phyloP scores from a whole-genome alignment of 2,888 invertebrate species.

The Drosophila ezoana region DNA sequence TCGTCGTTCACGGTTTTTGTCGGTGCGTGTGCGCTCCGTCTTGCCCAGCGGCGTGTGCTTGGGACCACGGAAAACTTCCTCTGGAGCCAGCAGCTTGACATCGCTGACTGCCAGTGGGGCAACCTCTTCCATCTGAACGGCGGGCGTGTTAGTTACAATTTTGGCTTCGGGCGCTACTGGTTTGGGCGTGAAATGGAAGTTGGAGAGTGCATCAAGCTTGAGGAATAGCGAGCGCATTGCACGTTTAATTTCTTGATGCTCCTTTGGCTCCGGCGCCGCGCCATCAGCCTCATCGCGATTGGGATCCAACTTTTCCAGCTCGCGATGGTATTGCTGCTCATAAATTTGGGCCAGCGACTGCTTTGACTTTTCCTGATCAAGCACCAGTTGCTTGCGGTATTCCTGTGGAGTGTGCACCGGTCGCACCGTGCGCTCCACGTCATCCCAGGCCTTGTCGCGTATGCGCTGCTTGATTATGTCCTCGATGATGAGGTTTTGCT shows the following conservation, averaged over 20 bases:
- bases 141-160: constrained; percentile 95
- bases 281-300: constrained; percentile 85
- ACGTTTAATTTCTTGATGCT: constrained; percentile 91
- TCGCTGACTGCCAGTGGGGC: constrained; percentile 95
- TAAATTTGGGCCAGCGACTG: constrained; percentile 96
- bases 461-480: constrained; percentile 96
- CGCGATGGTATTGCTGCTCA: constrained; percentile 93
- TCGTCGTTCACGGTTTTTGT: constrained; percentile 94
- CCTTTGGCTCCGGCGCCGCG: constrained; percentile 88
- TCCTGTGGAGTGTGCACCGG: constrained; percentile 92
- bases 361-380: constrained; percentile 98
- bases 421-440: constrained; percentile 94
- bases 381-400: constrained; percentile 93
- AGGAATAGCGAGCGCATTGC: constrained; percentile 91
- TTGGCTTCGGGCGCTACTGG: constrained; percentile 93
- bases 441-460: constrained; percentile 97
- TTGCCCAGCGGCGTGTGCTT: constrained; percentile 88
- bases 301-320: constrained; percentile 86
- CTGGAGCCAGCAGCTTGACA: constrained; percentile 94
- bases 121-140: constrained; percentile 97
- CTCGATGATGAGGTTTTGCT: constrained; percentile 94
- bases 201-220: constrained; percentile 95
- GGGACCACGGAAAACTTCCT: constrained; percentile 91
- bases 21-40: constrained; percentile 93
- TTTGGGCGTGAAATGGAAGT: constrained; percentile 97